Conservation (phyloP, 2,113 vertebrate genomes). For the Psettodes erumei region DNA sequence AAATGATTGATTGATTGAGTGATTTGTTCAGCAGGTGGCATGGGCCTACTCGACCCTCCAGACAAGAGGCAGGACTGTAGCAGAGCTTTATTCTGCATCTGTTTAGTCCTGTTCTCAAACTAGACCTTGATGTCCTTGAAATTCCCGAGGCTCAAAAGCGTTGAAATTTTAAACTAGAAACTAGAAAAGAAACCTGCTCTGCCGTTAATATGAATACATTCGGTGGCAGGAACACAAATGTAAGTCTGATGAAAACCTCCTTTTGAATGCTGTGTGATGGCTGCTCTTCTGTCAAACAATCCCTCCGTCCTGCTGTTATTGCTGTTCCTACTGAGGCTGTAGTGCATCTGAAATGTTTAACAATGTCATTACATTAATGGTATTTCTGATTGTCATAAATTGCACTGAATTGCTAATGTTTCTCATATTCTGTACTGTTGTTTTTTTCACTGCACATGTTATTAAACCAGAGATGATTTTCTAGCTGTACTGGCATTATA, state of each 20-base stretch:
- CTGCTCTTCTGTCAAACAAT: slow-evolving; percentile 26
- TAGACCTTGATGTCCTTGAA: background rate
- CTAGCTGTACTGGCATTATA: background rate
- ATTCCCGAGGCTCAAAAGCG: background rate
- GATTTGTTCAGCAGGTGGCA: background rate
- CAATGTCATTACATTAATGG: background rate
- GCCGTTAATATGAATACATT: too few species aligned
- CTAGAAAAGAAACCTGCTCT: background rate
- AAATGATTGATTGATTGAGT: background rate
- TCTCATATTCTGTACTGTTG: background rate
- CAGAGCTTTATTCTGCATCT: background rate
- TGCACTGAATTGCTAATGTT: background rate
- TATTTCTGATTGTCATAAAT: background rate
- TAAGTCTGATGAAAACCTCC: too few species aligned
- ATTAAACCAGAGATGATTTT: slow-evolving; percentile 5
- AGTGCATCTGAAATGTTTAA: slow-evolving; percentile 21
- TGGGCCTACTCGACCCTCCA: too few species aligned
- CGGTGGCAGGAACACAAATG: too few species aligned
- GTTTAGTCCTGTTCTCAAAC: background rate
- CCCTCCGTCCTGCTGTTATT: slow-evolving; percentile 11
- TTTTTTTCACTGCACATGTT: background rate
- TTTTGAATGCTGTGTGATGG: too few species aligned
- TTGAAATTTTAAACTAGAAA: too few species aligned
- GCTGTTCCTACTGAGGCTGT: slow-evolving; percentile 20
- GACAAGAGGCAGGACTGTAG: background rate